Evolutionary conservation across 2,113 vertebrate species (phyloP).

Genomic region (Pterocles gutturalis): DNA sequence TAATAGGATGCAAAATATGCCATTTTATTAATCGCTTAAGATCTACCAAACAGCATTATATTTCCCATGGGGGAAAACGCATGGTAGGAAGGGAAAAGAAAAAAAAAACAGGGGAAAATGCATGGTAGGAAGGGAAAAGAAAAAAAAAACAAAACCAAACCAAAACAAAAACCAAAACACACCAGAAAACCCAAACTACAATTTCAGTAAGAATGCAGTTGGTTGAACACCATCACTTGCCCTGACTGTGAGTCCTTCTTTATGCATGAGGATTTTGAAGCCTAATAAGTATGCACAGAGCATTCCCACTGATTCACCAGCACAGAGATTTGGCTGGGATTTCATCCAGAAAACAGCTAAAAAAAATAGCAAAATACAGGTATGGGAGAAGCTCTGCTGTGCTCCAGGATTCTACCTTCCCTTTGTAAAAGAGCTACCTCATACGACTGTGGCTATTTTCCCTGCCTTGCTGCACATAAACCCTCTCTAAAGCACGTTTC

Average conservation of each 20-base stretch:
- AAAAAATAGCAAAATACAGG: conserved; percentile 21
- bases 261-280: conserved; percentile 31
- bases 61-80: neutral
- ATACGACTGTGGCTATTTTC: neutral
- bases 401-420: neutral
- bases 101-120: neutral
- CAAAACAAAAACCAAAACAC: fast-evolving
- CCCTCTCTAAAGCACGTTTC: neutral
- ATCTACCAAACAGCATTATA: neutral
- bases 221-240: neutral
- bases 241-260: conserved; percentile 1
- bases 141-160: neutral
- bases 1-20: neutral
- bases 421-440: neutral
- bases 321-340: conserved; percentile 1
- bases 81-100: neutral
- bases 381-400: neutral
- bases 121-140: neutral
- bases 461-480: neutral
- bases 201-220: neutral
- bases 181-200: neutral
- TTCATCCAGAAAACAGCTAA: neutral
- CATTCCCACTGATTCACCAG: conserved; percentile 21
- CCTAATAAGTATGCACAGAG: conserved; percentile 45
- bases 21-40: conserved; percentile 7